phyloP scores from a whole-genome alignment of 2,113 vertebrate species.

The Vulpes lagopus region DNA sequence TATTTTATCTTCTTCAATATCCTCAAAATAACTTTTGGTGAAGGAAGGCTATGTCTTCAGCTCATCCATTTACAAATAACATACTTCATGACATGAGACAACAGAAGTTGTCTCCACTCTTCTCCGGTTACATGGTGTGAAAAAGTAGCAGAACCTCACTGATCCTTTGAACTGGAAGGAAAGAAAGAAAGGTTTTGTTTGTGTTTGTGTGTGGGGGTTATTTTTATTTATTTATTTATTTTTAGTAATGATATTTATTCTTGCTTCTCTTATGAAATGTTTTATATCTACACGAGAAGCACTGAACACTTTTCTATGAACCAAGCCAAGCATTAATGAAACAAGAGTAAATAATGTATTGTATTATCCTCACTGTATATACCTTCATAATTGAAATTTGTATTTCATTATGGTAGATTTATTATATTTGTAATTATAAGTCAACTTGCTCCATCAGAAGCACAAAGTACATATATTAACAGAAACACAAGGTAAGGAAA shows the following conservation, averaged over 20 bases:
- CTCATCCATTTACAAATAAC: background rate
- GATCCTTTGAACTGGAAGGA: background rate
- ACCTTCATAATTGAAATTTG: background rate
- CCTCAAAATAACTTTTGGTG: background rate
- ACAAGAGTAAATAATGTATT: background rate
- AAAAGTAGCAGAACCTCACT: background rate
- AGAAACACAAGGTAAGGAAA: background rate
- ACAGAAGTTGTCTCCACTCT: background rate
- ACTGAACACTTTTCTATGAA: background rate
- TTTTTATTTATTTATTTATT: background rate
- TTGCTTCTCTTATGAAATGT: background rate
- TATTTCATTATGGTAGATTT: background rate
- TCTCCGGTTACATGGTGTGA: background rate
- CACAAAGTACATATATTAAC: background rate
- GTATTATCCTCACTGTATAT: background rate
- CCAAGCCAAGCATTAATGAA: background rate
- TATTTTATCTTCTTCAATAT: background rate
- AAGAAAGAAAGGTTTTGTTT: background rate
- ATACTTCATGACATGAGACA: background rate
- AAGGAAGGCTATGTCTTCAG: background rate
- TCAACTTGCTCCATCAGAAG: background rate
- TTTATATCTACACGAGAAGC: background rate
- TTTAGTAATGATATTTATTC: background rate
- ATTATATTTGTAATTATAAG: background rate
- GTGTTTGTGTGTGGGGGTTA: background rate